Evolutionary conservation across 2,113 vertebrate species (phyloP), one percentile per base, ranked within the genome.

Genomic region (Hippocampus mohnikei): DNA sequence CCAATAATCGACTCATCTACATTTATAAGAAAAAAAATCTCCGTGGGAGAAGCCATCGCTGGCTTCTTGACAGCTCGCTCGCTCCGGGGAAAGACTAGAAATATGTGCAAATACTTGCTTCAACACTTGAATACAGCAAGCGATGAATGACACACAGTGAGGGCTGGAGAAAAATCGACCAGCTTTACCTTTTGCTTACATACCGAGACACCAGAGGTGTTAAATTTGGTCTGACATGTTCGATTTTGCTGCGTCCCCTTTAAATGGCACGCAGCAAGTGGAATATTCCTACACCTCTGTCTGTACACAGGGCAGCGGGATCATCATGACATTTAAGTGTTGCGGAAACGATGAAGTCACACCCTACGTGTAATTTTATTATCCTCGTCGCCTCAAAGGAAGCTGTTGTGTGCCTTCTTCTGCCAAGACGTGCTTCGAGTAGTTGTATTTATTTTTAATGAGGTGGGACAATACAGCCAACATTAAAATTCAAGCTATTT

Each of bases 111-210:
- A 79, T 53, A 41, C 46, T 27, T 53, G 58, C 18, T 62, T 66
- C 6, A 71, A 74, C 53, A 59, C 73, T 66, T 52, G 18, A 74
- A 48, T 69, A 68, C 82, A 76, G 69, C 66, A 59, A 59, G 13
- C 12, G 15, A 27, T 3, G 3, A 63, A 63, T 12, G 20, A 63
- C 20, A 27, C 3, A 27, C 3, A 27, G 4, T 40, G 20, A 62
- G 15, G 20, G 37, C 21, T 63, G 21, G 33, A 25, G 9, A 44
- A 64, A 64, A 12, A 64, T 72, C 16, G 59, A 76, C 72, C 66
- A 53, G 40, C 70, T 73, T 85, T 72, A 76, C 79, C 80, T 88
- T 85, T 82, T 67, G 60, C 85, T 81, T 37, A 83, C 29, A 84
- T 77, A 58, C 56, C 15, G 20, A 18, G 2, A 75, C 27, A 2